Base-by-base conservation (phyloP, 1,140 invertebrate genomes). In the Drosophila quadrilineata region DNA sequence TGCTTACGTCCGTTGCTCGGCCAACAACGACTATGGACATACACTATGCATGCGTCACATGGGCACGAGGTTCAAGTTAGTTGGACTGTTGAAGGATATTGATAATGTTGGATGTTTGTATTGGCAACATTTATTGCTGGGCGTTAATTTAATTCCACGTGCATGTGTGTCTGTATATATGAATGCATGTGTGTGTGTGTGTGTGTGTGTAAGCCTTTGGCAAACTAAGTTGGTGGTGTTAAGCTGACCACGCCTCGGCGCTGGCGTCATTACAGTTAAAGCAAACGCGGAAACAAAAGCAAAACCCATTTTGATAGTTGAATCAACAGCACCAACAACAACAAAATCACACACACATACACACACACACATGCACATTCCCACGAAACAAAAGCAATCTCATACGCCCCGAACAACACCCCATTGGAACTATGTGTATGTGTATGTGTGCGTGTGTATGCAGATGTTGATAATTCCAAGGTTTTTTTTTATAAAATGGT, bases 401-500 rank as follows among this genome's bases (percentile, higher is more conserved):
- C 22, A 62, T 35, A 62, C 59, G 50, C 59, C 40, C 40, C 29
- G 24, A 63, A 65, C 21, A 54, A 36, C 54, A 66, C 63, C 63
- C 63, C 31, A 52, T 52, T 40, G 49, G 21, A 40, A 17, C 33
- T 22, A 21, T 43, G 21, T 21, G 28, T 38, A 9, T 45, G 21
- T 56, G 10, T 31, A 9, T 56, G 2, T 43, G 10, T 62, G n/a
- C 14, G 46, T 38, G 26, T 38, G 56, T 54, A 75, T 64, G 60
- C 71, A 75, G 41, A 71, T 71, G 56, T 60, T 71, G 63, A 60
- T 68, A 53, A 59, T 33, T 58, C 38, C n/a, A 29, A 63, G 57
- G 71, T 56, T 60, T 71, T 46, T 58, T 40, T 71, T 57, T 69
- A 31, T 53, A 82, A 82, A 82, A 82, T 82, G 76, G 76, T 84